Evolutionary conservation across 2,113 vertebrate species (phyloP).

Genomic region (Peromyscus maniculatus): DNA sequence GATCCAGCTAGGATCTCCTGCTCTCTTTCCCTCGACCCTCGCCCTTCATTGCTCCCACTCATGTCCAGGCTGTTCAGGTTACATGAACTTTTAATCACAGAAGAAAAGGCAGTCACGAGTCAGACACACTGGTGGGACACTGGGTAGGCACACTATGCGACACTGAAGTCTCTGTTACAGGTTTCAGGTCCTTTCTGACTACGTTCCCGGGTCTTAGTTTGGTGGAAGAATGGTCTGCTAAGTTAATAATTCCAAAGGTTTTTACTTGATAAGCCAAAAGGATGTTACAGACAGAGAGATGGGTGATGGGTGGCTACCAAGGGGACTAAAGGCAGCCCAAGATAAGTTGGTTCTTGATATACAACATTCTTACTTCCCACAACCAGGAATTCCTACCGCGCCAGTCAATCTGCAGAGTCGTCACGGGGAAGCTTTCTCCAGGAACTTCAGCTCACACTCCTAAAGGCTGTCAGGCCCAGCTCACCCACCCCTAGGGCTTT

Average conservation of each 20-base stretch:
- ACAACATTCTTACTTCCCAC: background rate
- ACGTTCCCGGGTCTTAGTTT: background rate
- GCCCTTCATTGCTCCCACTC: too few relatives aligned
- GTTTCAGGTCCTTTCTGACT: background rate
- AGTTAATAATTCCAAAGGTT: background rate
- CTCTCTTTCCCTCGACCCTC: too few relatives aligned
- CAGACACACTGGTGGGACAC: background rate
- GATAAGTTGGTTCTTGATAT: background rate
- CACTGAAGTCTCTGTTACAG: background rate
- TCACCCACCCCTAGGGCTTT: background rate
- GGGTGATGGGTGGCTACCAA: too few relatives aligned
- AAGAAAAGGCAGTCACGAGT: background rate
- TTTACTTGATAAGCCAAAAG: background rate
- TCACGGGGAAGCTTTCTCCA: background rate
- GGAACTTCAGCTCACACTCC: background rate
- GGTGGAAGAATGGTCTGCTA: background rate
- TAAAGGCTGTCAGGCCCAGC: background rate
- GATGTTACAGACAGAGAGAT: background rate
- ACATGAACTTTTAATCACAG: background rate
- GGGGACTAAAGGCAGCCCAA: background rate
- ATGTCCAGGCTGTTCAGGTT: too few relatives aligned
- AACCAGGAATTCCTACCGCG: background rate
- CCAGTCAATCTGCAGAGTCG: too few relatives aligned
- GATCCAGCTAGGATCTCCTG: too few relatives aligned
- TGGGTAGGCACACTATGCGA: fast-evolving